These are phyloP conservation scores for Himalopsyche tibetana DNA, from an alignment of 2,888 invertebrate genomes.

Conservation along the genomic window DNA sequence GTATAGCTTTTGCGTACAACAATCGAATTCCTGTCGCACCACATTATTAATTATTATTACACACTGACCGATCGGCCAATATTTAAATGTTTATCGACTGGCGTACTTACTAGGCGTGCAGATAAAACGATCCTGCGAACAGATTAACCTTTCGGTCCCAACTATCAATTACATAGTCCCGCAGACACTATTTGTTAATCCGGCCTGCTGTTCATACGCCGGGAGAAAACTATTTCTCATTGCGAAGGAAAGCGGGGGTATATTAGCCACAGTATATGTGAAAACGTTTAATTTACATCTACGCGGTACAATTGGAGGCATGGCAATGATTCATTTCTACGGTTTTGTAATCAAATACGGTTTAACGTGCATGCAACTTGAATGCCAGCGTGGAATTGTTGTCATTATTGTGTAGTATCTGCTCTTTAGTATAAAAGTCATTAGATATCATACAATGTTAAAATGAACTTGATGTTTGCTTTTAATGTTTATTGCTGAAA, in stretches of 20 bases:
- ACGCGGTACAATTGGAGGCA: constrained; percentile 46
- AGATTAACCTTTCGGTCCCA: constrained; percentile 53
- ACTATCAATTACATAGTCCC: constrained; percentile 61
- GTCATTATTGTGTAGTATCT: constrained; percentile 25
- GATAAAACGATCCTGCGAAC: constrained; percentile 1
- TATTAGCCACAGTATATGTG: constrained; percentile 48
- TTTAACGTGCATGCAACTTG: constrained; percentile 48
- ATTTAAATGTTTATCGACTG: constrained; percentile 13
- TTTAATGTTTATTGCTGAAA: neutral
- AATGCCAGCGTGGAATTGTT: constrained; percentile 51
- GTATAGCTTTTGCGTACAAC: neutral
- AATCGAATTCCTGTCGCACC: neutral
- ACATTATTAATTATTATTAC: neutral
- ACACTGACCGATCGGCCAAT: constrained; percentile 4
- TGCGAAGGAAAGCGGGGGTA: constrained; percentile 45
- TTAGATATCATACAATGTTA: neutral
- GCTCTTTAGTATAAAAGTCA: constrained; percentile 6
- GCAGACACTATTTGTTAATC: constrained; percentile 58
- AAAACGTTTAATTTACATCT: constrained; percentile 56
- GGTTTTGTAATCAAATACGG: constrained; percentile 61
- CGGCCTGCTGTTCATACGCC: constrained; percentile 53
- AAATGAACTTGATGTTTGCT: neutral
- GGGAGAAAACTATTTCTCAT: constrained; percentile 55
- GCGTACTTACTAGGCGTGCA: neutral
- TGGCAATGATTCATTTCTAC: constrained; percentile 54